Evolutionary conservation across 2,888 invertebrate genomes (phyloP), one percentile per base, ranked within the genome.

Genomic region (Caenorhabditis drosophilae): DNA sequence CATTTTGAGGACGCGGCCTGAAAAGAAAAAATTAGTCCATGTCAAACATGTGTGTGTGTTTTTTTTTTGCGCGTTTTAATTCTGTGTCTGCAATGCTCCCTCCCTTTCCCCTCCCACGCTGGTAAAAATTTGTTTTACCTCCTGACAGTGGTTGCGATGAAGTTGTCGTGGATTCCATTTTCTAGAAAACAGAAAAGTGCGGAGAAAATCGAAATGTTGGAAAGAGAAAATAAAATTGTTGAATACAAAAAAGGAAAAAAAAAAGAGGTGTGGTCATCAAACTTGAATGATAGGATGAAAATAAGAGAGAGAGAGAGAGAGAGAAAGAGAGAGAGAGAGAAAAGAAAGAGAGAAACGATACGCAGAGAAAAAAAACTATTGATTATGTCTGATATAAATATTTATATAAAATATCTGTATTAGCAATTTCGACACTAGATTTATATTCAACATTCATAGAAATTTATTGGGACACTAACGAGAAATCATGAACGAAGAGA

Each of bases 1-100:
- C 79, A 83, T 81, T 75, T 83, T 83, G 48, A 83, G 78, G 41
- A 80, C 78, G 44, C 83, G 81, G 38, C 83, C 83, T 81, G 60
- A 42, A 80, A 68, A 40, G 23, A 23, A 12, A 6, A 23, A 35
- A 25, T 38, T 35, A 20, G 34, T 44, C 12, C 4, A 25, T 23
- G 34, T 27, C 27, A 41, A 25, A 18, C 6, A 34, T 20, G 36
- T 4, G 26, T 42, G 35, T 20, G 11, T n/a, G 6, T 20, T 50
- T 31, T 22, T 2, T 42, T 18, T 41, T 41, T 47, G 20, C 15
- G 36, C 40, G 6, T 40, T 40, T 9, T 40, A 31, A 31, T 31
- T 31, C 6, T 31, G 6, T 31, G 31, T 49, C n/a, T 25, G 31
- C 9, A 11, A 11, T 12, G 9, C 34, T 34, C 34, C 12, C 34